phyloP scores from a whole-genome alignment of 1,140 invertebrate genomes.

The Drosophila bifasciata region DNA sequence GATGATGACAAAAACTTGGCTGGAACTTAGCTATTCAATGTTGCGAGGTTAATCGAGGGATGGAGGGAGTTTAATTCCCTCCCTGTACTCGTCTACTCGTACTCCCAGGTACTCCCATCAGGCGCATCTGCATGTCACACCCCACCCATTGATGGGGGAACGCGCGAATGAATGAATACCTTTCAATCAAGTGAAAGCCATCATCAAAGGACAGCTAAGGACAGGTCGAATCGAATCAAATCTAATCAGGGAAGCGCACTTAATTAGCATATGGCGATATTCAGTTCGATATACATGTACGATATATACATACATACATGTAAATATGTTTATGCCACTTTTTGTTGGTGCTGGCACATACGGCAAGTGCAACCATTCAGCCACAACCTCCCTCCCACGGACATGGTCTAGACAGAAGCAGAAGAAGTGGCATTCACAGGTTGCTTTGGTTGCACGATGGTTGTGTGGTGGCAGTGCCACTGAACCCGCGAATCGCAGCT shows the following conservation, averaged over 20 bases:
- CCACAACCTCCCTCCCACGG: neutral
- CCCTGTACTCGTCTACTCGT: too few relatives aligned
- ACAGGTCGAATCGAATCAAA: slow-evolving; percentile 33
- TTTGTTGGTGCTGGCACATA: slow-evolving; percentile 18
- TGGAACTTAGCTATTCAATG: neutral
- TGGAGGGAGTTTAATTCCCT: too few relatives aligned
- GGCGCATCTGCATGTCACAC: too few relatives aligned
- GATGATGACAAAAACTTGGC: neutral
- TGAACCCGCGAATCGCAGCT: slow-evolving; percentile 9
- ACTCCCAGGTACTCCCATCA: too few relatives aligned
- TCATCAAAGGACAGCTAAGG: slow-evolving; percentile 30
- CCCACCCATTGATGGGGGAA: too few relatives aligned
- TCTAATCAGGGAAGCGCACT: slow-evolving; percentile 38
- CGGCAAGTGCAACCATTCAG: slow-evolving; percentile 11
- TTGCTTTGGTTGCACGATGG: slow-evolving; percentile 8
- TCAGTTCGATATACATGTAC: too few relatives aligned
- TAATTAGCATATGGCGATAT: slow-evolving; percentile 39
- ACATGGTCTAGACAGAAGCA: slow-evolving; percentile 29
- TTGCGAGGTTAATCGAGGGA: too few relatives aligned
- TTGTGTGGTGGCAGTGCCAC: neutral
- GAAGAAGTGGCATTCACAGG: neutral
- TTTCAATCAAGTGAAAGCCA: slow-evolving; percentile 32
- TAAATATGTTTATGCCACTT: too few relatives aligned
- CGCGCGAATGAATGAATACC: slow-evolving; percentile 28
- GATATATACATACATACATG: too few relatives aligned